Evolutionary conservation across 2,797 vertebrate genomes (phyloP), one percentile per base, ranked within the genome.

Genomic region (Chrosomus eos): DNA sequence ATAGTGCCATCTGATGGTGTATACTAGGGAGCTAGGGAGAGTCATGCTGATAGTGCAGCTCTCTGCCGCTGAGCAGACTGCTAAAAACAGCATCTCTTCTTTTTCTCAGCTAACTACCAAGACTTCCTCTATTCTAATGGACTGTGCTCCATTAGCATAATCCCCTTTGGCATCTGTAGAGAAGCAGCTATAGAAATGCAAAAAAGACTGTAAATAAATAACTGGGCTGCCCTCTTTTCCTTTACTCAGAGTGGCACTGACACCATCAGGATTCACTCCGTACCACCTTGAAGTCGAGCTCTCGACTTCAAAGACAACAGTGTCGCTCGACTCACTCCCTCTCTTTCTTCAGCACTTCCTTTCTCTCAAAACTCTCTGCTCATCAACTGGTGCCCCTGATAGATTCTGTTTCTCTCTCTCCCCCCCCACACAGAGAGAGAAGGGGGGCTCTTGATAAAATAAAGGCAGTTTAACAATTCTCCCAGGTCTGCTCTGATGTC

Each of bases 1-100:
- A 31, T 87, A 93, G 91, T 95, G 95, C 96, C 96, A 95, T 91
- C 96, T 94, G 82, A 94, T 95, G 96, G 95, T 79, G 82, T 0
- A 0, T 3, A 4, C n/a, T n/a, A n/a, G n/a, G n/a, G 1, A 62
- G 86, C 36, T 51, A 64, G 19, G 16, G 77, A 51, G 66, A 21
- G 66, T 74, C 36, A 38, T 28, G 68, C 84, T 67, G 86, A 85
- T 33, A 38, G 26, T 7, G 80, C 66, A 78, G 82, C 86, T 70
- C 40, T 62, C 77, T n/a, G 80, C 21, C 5, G 18, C 84, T 58
- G 70, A 45, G 80, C 72, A 71, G 80, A 75, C 66, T 38, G 68
- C 48, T 84, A 77, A 84, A 83, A 83, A 77, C 48, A 76, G 62
- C 62, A 53, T 48, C 67, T 40, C 51, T 72, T 38, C 26, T 62